phyloP scores from a whole-genome alignment of 2,888 invertebrate genomes.

The Dione vanillae region DNA sequence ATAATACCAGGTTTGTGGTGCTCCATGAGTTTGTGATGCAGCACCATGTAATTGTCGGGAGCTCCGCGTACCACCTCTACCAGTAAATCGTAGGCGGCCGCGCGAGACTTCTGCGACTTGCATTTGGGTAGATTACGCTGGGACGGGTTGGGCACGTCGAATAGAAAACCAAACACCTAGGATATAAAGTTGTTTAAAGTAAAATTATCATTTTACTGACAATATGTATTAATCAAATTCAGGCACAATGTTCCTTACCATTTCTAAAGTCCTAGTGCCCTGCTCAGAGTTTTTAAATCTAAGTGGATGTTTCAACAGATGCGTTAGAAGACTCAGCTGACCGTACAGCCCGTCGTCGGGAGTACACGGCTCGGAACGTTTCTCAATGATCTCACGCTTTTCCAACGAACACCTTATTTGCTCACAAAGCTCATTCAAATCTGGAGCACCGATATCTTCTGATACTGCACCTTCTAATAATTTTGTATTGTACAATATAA shows the following conservation, averaged over 20 bases:
- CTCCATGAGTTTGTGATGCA: conserved; percentile 92
- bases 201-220: too few species aligned
- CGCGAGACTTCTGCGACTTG: conserved; percentile 94
- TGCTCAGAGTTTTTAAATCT: conserved; percentile 92
- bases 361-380: conserved; percentile 89
- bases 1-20: conserved; percentile 91
- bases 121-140: conserved; percentile 95
- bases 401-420: conserved; percentile 90
- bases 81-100: conserved; percentile 95
- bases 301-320: conserved; percentile 94
- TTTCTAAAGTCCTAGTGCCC: conserved; percentile 87
- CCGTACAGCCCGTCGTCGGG: conserved; percentile 97
- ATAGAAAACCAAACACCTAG: conserved; percentile 93
- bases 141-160: conserved; percentile 94
- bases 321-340: conserved; percentile 92
- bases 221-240: too few species aligned
- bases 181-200: not conserved
- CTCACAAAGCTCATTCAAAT: conserved; percentile 89
- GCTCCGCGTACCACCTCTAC: conserved; percentile 94
- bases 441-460: conserved; percentile 78
- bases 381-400: conserved; percentile 92
- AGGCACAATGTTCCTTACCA: conserved; percentile 64
- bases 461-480: conserved; percentile 70
- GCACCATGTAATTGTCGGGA: conserved; percentile 92
- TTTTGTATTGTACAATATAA: not conserved